Evolutionary conservation across 2,113 vertebrate genomes (phyloP).

Genomic region (Melanostigma gelatinosum): DNA sequence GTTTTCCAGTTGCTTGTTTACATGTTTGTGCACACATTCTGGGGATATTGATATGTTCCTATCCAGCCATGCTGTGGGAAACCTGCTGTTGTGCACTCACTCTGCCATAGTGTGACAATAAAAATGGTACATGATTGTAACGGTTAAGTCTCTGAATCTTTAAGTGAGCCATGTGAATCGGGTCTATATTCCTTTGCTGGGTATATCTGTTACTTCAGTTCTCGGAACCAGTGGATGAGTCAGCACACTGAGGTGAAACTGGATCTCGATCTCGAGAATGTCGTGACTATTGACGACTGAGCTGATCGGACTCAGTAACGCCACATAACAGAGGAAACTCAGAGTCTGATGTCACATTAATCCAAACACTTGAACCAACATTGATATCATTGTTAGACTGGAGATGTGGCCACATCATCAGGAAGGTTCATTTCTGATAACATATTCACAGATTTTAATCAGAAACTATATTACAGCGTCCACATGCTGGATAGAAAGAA

Average conservation of each 20-base stretch:
- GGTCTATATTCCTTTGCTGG: slow-evolving; percentile 2
- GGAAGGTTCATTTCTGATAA: neutral
- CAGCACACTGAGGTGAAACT: neutral
- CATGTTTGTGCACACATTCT: neutral
- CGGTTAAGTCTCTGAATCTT: neutral
- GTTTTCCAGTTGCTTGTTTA: neutral
- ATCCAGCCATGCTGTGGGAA: neutral
- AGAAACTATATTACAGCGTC: no score
- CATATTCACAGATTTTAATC: neutral
- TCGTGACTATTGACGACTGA: neutral
- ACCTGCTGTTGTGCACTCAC: neutral
- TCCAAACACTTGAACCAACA: neutral
- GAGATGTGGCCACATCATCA: neutral
- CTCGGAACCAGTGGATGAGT: slow-evolving; percentile 12
- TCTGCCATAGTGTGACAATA: neutral
- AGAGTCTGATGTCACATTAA: neutral
- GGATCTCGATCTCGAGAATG: neutral
- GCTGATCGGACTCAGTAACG: neutral
- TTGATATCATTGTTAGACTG: neutral
- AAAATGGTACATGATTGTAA: neutral
- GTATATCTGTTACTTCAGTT: neutral
- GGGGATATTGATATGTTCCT: neutral
- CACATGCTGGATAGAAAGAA: no score
- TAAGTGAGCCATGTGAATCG: neutral
- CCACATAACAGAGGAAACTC: neutral